A percentile compares a stretch with the other conserved stretches of the same genome.
phyloP scores from a whole-genome alignment of 2,888 invertebrate species.

The Cerastis rubricosa region DNA sequence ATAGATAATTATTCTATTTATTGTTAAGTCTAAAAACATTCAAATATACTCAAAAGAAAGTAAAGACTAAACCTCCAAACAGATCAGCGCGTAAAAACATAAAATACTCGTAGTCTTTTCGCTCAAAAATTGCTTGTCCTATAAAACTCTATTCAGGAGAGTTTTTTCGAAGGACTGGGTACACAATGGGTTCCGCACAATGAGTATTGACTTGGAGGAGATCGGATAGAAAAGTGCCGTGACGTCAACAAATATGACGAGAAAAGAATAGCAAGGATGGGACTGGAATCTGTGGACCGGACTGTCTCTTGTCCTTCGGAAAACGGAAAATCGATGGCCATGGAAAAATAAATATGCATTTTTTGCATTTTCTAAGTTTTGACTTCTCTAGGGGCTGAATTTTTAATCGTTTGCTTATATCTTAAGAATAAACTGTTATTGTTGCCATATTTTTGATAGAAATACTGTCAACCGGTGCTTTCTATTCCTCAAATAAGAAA shows the following conservation, averaged over 20 bases:
- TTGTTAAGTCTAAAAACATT: conserved; percentile 59
- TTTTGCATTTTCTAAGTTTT: neutral
- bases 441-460: too few relatives aligned
- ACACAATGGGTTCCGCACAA: conserved; percentile 47
- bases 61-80: conserved; percentile 17
- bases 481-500: too few relatives aligned
- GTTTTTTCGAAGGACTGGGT: conserved; percentile 38
- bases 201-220: conserved; percentile 51
- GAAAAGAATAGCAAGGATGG: conserved; percentile 24
- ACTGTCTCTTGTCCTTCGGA: conserved; percentile 25
- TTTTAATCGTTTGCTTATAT: neutral
- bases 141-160: conserved; percentile 33
- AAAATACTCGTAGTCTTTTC: conserved; percentile 15
- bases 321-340: conserved; percentile 10
- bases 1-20: too few relatives aligned
- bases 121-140: conserved; percentile 29
- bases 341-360: neutral
- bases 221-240: conserved; percentile 46
- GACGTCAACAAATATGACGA: conserved; percentile 48
- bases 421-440: too few relatives aligned
- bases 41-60: conserved; percentile 40
- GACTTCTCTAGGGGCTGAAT: neutral
- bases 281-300: conserved; percentile 34
- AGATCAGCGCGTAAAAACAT: conserved; percentile 12
- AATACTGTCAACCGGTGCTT: too few relatives aligned